Conservation (phyloP, 2,797 vertebrate genomes). For the Gobionotothen gibberifrons region DNA sequence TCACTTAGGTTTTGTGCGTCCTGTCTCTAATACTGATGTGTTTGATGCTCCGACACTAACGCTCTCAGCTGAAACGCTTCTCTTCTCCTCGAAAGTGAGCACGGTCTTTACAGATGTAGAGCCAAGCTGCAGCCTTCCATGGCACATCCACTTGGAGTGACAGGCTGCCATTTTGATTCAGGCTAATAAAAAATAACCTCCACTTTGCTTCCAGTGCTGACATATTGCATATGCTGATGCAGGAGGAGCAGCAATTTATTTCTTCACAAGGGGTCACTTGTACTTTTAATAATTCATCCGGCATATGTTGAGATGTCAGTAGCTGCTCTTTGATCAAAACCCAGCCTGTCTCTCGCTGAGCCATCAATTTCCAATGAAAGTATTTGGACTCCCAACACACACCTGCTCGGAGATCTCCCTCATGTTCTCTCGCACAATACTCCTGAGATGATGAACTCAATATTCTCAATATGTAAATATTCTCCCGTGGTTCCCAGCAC, state of each 20-base stretch:
- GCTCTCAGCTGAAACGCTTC: slow-evolving; percentile 46
- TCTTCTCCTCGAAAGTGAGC: slow-evolving; percentile 34
- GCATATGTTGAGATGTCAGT: slow-evolving; percentile 86
- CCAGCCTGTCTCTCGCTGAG: slow-evolving; percentile 76
- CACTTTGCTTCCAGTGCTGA: slow-evolving; percentile 72
- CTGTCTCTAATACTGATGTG: slow-evolving; percentile 23
- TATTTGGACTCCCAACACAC: slow-evolving; percentile 58
- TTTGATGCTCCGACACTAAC: slow-evolving; percentile 49
- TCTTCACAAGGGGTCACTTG: slow-evolving; percentile 85
- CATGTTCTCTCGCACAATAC: slow-evolving; percentile 30
- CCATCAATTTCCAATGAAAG: slow-evolving; percentile 76
- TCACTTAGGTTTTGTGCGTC: slow-evolving; percentile 1
- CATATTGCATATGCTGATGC: slow-evolving; percentile 71
- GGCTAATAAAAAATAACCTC: slow-evolving; percentile 80
- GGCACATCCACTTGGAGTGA: slow-evolving; percentile 69
- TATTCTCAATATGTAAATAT: slow-evolving; percentile 9
- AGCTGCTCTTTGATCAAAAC: slow-evolving; percentile 82
- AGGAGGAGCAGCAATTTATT: slow-evolving; percentile 83
- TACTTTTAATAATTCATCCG: slow-evolving; percentile 86
- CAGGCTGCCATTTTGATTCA: slow-evolving; percentile 74
- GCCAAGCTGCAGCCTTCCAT: slow-evolving; percentile 51
- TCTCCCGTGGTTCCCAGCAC: slow-evolving; percentile 11
- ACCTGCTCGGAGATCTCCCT: slow-evolving; percentile 54
- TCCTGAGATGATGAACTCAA: neutral
- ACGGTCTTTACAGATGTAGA: slow-evolving; percentile 59